phyloP scores from a whole-genome alignment of 2,888 invertebrate species.

The Parapristionchus giblindavisi region DNA sequence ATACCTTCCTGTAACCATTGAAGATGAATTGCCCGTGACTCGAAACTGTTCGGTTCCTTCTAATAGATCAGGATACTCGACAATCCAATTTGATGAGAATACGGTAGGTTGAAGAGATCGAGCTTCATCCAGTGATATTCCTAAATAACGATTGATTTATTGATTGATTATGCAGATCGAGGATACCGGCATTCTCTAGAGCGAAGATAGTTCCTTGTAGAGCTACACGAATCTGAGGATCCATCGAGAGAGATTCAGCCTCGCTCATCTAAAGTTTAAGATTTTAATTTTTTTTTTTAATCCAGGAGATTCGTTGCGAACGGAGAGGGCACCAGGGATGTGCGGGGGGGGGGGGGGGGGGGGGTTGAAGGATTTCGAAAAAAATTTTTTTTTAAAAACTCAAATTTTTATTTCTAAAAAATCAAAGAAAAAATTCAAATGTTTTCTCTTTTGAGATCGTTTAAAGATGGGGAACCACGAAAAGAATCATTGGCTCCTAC shows the following conservation, averaged over 20 bases:
- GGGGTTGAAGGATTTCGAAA: too few species aligned
- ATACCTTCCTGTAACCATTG: constrained; percentile 53
- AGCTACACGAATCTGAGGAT: constrained; percentile 51
- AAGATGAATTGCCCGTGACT: constrained; percentile 51
- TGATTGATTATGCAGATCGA: background rate
- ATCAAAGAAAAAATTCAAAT: too few species aligned
- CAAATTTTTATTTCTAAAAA: too few species aligned
- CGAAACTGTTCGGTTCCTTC: constrained; percentile 49
- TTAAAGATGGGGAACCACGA: too few species aligned
- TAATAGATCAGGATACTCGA: constrained; percentile 44
- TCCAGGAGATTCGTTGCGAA: too few species aligned
- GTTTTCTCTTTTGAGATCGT: too few species aligned
- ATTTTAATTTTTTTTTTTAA: too few species aligned
- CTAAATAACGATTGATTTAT: constrained; percentile 11
- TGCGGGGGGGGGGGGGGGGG: too few species aligned
- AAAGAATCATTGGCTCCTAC: too few species aligned
- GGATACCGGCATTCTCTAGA: constrained; percentile 48
- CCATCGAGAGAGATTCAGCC: constrained; percentile 52
- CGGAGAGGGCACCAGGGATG: too few species aligned
- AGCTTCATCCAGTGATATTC: constrained; percentile 47
- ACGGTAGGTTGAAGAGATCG: constrained; percentile 45
- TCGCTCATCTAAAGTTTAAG: constrained; percentile 49
- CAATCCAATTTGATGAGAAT: constrained; percentile 50
- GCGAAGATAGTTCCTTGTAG: constrained; percentile 51
- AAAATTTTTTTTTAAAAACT: too few species aligned